Evolutionary conservation across 2,113 vertebrate genomes (phyloP).

Genomic region (Muscicapa adusta): DNA sequence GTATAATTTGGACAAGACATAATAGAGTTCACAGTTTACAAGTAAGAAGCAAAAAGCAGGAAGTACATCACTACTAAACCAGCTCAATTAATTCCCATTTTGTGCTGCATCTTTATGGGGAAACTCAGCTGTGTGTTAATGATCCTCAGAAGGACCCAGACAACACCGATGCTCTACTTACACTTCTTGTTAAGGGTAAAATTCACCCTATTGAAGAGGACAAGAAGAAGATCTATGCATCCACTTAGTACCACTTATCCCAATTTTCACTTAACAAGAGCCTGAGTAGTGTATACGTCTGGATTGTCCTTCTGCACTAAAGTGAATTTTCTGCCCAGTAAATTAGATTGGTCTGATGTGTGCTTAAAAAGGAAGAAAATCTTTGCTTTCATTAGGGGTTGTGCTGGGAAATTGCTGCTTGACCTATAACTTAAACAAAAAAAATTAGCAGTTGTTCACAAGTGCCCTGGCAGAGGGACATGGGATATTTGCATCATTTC

Average conservation of each 20-base stretch:
- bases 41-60: background rate
- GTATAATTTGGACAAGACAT: background rate
- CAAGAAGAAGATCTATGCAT: slow-evolving; percentile 61
- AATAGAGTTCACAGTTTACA: background rate
- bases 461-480: background rate
- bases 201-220: slow-evolving; percentile 53
- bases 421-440: slow-evolving; percentile 37
- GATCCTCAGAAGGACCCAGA: slow-evolving; percentile 19
- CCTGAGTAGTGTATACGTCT: slow-evolving; percentile 34
- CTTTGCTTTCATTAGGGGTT: slow-evolving; percentile 35
- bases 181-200: slow-evolving; percentile 32
- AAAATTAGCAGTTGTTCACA: slow-evolving; percentile 1
- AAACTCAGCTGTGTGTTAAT: slow-evolving; percentile 37
- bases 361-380: slow-evolving; percentile 56
- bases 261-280: slow-evolving; percentile 63
- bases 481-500: background rate
- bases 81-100: slow-evolving; percentile 44
- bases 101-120: slow-evolving; percentile 9
- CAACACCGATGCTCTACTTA: slow-evolving; percentile 16
- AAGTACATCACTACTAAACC: background rate
- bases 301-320: slow-evolving; percentile 48
- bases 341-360: slow-evolving; percentile 60
- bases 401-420: slow-evolving; percentile 44
- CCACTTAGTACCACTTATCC: slow-evolving; percentile 63
- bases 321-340: slow-evolving; percentile 61